phyloP scores from a whole-genome alignment of 2,113 vertebrate species.

The Dermatemys mawii region DNA sequence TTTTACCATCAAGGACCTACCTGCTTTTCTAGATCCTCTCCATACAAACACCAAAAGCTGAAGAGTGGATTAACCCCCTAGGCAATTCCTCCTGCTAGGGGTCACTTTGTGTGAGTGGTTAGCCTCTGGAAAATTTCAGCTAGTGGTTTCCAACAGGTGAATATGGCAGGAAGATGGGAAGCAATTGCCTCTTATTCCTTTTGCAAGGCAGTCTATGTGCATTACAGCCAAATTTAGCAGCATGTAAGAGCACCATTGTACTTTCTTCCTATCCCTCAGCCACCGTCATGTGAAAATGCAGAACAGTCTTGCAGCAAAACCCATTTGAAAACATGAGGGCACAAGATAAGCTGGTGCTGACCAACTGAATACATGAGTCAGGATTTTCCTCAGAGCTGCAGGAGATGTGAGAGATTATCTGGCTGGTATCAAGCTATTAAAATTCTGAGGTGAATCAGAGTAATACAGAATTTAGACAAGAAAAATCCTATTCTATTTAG shows the following conservation, averaged over 20 bases:
- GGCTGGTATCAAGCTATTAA: rapidly evolving
- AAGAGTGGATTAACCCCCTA: background rate
- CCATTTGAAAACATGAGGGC: rapidly evolving
- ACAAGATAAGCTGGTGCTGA: background rate
- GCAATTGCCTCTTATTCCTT: background rate
- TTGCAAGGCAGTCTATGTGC: background rate
- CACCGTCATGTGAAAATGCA: background rate
- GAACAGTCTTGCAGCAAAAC: background rate
- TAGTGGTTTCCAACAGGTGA: background rate
- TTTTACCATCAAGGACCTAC: background rate
- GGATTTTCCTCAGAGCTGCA: background rate
- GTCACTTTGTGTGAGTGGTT: no score
- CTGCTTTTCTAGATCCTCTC: background rate
- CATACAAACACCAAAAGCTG: background rate
- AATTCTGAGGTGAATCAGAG: background rate
- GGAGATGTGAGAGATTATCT: background rate
- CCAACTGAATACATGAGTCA: rapidly evolving
- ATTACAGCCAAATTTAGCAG: background rate
- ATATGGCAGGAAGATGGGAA: rapidly evolving
- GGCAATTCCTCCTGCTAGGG: background rate
- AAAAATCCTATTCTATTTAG: background rate
- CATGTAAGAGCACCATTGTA: rapidly evolving
- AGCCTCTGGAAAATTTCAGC: background rate
- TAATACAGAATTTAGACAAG: background rate
- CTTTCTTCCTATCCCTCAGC: background rate